Percentiles rank a stretch among this genome's conserved stretches.
Conservation (phyloP, 2,888 invertebrate genomes). For the Tipula unca region DNA sequence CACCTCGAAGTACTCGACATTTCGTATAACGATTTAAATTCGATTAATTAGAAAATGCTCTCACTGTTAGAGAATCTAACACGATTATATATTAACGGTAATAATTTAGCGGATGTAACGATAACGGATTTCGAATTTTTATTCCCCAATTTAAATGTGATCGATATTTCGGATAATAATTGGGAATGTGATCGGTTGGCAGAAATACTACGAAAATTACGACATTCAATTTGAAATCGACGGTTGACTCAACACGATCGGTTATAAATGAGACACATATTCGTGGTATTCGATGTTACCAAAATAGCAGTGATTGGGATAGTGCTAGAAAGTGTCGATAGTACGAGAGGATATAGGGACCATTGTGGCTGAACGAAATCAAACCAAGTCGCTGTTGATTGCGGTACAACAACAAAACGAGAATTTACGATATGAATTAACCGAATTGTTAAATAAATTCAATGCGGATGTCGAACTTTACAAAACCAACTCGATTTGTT, state of each 20-base stretch:
- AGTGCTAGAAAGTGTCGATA: too few species aligned
- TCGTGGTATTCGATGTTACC: not conserved
- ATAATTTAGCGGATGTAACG: not conserved
- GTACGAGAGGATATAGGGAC: too few species aligned
- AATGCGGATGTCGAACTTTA: too few species aligned
- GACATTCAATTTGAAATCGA: not conserved
- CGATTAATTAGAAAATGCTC: not conserved
- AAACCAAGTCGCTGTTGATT: too few species aligned
- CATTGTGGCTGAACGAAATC: too few species aligned
- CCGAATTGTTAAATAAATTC: too few species aligned
- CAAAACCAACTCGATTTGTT: too few species aligned
- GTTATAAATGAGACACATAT: not conserved
- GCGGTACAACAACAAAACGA: too few species aligned
- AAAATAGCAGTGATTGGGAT: too few species aligned
- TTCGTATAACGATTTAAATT: not conserved
- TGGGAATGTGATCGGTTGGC: not conserved
- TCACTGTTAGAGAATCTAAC: not conserved
- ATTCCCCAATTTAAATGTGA: not conserved
- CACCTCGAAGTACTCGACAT: not conserved
- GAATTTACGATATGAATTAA: too few species aligned
- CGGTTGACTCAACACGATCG: not conserved
- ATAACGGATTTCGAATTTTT: not conserved
- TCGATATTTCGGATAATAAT: not conserved
- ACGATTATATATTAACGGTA: not conserved
- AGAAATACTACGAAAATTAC: not conserved